Conservation (phyloP, 2,797 vertebrate species). For the Balearica regulorum region DNA sequence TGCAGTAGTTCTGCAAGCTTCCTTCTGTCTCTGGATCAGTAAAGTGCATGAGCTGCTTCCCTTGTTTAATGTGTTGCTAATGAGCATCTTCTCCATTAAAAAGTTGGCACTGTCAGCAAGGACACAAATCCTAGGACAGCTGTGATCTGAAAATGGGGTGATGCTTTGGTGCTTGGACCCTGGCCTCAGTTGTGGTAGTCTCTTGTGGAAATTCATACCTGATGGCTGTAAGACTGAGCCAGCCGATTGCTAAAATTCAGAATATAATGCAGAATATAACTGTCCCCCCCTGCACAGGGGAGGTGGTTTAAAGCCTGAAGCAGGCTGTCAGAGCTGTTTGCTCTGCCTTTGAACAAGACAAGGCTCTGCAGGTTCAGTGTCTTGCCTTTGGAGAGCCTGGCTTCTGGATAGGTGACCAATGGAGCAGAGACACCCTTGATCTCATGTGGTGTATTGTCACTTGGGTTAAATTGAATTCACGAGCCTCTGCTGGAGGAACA, state of each 20-base stretch:
- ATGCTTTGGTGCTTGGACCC: background rate
- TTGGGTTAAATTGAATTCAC: background rate
- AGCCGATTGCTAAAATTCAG: background rate
- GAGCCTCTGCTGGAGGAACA: background rate
- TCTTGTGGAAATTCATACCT: background rate
- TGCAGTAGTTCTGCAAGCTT: background rate
- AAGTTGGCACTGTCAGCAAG: background rate
- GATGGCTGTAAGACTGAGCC: background rate
- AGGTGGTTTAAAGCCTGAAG: background rate
- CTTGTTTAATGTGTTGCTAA: background rate
- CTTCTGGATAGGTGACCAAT: background rate
- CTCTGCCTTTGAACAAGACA: background rate
- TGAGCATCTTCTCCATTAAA: background rate
- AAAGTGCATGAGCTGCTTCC: background rate
- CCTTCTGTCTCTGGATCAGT: background rate
- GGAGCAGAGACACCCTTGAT: background rate
- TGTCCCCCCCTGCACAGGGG: background rate
- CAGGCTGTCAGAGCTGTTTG: background rate
- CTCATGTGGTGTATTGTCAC: background rate
- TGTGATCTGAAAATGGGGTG: rapidly evolving
- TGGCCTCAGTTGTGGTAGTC: background rate
- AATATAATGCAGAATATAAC: background rate
- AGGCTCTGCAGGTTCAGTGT: background rate
- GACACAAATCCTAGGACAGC: background rate
- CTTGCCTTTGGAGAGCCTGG: background rate